Conservation (phyloP, 2,113 vertebrate species). For the Pelodiscus sinensis region DNA sequence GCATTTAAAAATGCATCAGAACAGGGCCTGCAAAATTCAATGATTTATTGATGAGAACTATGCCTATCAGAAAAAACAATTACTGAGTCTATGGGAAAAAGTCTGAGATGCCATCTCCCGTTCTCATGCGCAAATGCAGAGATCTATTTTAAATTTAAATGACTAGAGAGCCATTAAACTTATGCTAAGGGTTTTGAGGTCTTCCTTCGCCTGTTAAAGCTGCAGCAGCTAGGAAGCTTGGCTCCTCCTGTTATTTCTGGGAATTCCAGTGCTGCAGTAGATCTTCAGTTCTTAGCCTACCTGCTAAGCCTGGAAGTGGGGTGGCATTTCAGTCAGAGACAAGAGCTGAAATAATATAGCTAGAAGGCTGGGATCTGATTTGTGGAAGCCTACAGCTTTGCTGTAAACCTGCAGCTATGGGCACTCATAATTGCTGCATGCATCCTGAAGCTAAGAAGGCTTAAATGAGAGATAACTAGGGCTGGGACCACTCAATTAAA, state of each 20-base stretch:
- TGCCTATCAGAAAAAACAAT: background rate
- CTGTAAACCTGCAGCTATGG: background rate
- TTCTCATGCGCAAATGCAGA: background rate
- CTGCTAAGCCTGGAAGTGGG: background rate
- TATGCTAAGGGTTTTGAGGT: background rate
- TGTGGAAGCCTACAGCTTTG: background rate
- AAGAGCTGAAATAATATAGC: background rate
- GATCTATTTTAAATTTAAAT: constrained; percentile 6
- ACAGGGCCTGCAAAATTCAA: background rate
- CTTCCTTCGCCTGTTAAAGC: background rate
- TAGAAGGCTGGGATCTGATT: background rate
- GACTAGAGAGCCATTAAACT: background rate
- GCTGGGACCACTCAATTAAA: background rate
- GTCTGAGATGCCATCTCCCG: background rate
- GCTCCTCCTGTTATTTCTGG: background rate
- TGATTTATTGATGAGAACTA: constrained; percentile 30
- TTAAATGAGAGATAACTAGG: background rate
- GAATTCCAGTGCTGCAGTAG: background rate
- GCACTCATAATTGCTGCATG: background rate
- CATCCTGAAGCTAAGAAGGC: too few species aligned
- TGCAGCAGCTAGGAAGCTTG: background rate
- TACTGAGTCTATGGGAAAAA: background rate
- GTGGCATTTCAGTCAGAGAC: background rate
- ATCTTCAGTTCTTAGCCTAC: background rate
- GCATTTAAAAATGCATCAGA: constrained; percentile 33